Evolutionary conservation across 2,888 invertebrate genomes (phyloP).

Genomic region (Apeira syringaria): DNA sequence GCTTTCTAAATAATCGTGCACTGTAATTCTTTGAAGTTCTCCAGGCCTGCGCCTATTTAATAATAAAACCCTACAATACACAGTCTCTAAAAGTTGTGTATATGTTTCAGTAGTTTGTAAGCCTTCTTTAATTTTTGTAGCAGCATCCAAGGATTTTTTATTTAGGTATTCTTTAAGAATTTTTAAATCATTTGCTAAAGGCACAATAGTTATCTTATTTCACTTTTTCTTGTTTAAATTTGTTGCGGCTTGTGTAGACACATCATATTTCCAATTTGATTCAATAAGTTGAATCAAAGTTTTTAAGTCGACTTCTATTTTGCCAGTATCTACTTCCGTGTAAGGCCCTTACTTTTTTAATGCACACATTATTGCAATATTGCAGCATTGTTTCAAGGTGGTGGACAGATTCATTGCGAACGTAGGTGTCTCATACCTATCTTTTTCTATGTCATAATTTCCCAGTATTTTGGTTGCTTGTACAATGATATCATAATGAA

Average conservation of each 20-base stretch:
- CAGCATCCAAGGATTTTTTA: conserved; percentile 24
- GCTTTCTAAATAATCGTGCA: conserved; percentile 27
- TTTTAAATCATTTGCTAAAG: conserved; percentile 32
- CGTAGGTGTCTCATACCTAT: conserved; percentile 32
- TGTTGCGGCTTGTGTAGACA: conserved; percentile 35
- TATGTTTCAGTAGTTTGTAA: conserved; percentile 24
- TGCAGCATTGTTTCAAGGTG: conserved; percentile 38
- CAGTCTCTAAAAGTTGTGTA: conserved; percentile 32
- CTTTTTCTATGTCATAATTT: conserved; percentile 28
- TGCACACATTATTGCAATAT: conserved; percentile 34
- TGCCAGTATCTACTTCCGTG: neutral
- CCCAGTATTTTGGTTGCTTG: conserved; percentile 26
- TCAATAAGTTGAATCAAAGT: neutral
- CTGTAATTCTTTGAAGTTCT: conserved; percentile 32
- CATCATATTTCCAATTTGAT: neutral
- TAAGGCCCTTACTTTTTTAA: conserved; percentile 7
- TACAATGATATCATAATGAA: conserved; percentile 31
- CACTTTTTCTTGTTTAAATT: conserved; percentile 33
- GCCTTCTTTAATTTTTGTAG: conserved; percentile 29
- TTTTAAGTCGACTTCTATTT: neutral
- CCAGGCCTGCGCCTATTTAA: conserved; percentile 35
- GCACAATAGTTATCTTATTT: conserved; percentile 34
- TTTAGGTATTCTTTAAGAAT: neutral
- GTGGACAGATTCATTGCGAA: conserved; percentile 39
- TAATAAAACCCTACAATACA: conserved; percentile 33